Base-by-base conservation (phyloP, 2,888 invertebrate genomes). In the Drosophila putrida region DNA sequence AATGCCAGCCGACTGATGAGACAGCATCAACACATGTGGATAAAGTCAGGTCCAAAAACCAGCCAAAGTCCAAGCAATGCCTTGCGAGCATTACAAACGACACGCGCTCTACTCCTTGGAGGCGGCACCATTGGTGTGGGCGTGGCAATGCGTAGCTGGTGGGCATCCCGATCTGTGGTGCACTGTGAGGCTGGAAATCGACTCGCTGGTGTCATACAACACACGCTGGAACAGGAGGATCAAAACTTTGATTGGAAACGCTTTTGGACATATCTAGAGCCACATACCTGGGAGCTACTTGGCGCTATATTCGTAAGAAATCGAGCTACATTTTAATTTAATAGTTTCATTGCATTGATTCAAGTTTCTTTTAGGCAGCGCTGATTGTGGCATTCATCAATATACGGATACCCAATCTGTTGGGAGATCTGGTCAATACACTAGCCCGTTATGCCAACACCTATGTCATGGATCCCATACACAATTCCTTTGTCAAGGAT, bases 381-480 rank as follows among this genome's bases (percentile, higher is more conserved):
- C 92, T 98, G 62, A 94, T 95, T 57, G 98, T 98, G 28, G 98
- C 98, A 11, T 93, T 96, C 75, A 93, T 98, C 65, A 98, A 98
- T 91, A 96, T 98, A 62, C 95, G 97, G 93, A 97, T 98, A 83
- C 98, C 98, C 0, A 95, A 96, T 64, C 93, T 96, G 87, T 93
- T 98, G 65, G 98, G 98, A 25, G 95, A 95, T 47, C 93, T 98
- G 33, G 96, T 98, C 15, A 98, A 98, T 93, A 95, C 95, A 2
- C 92, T 97, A 44, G 94, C 96, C 0, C 93, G 94, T 72, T 94
- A 94, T 84, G 93, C 93, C 13, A 93, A 93, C 46, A 92, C 90
- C 20, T 93, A 92, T 71, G 93, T 93, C 35, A 92, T 90, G 75
- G 91, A 93, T 75, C 91, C 90, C 0, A 73, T 90, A 2, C 82